Conservation (phyloP, 2,113 vertebrate genomes). For the Sylvilagus bachmani region DNA sequence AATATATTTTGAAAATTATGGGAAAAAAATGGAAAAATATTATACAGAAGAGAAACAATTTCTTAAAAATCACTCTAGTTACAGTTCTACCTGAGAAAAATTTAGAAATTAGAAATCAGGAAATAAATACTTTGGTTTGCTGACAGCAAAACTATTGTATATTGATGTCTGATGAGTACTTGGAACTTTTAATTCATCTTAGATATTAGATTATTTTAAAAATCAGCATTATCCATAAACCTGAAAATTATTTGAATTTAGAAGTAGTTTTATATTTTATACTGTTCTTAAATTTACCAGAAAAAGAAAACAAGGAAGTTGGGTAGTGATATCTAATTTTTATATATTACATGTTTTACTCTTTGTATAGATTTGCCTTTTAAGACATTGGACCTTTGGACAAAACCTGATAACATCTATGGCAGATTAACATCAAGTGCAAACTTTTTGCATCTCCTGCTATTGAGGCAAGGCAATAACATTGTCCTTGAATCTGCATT, state of each 20-base stretch:
- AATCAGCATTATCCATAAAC: neutral
- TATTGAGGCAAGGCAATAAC: neutral
- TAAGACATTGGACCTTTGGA: neutral
- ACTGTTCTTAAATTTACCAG: constrained; percentile 1
- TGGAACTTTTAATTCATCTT: constrained; percentile 18
- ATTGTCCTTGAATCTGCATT: neutral
- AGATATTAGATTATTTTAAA: neutral
- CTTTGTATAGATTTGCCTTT: neutral
- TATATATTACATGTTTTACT: neutral
- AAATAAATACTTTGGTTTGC: constrained; percentile 31
- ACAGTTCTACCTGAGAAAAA: constrained; percentile 31
- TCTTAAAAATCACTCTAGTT: constrained; percentile 44
- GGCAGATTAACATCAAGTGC: neutral
- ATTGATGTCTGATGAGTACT: constrained; percentile 9
- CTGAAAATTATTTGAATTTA: constrained; percentile 4
- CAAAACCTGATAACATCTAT: neutral
- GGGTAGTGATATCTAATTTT: constrained; percentile 1
- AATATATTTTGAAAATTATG: constrained; percentile 46
- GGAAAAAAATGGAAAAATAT: constrained; percentile 50
- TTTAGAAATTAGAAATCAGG: constrained; percentile 55
- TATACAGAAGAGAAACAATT: constrained; percentile 39
- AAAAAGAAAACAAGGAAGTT: neutral
- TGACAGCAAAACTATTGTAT: constrained; percentile 52
- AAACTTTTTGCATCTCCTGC: neutral
- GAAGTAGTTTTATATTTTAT: neutral